phyloP scores from a whole-genome alignment of 2,113 vertebrate genomes.

The Hypomesus transpacificus region DNA sequence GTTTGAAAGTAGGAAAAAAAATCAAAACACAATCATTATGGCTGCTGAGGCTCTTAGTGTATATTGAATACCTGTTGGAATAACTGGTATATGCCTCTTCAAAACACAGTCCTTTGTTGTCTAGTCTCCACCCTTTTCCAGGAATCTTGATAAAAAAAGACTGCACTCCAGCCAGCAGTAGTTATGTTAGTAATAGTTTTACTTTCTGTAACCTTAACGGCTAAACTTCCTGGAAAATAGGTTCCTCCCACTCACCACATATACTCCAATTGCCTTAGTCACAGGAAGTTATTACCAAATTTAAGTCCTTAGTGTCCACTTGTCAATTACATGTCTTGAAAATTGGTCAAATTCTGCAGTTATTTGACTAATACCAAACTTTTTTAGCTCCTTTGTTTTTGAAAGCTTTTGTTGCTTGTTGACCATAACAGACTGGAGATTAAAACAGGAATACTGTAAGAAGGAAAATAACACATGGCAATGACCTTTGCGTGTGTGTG shows the following conservation, averaged over 20 bases:
- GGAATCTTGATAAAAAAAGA: too few relatives aligned
- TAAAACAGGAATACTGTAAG: not conserved
- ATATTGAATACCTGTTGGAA: not conserved
- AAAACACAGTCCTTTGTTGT: too few relatives aligned
- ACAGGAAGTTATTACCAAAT: slow-evolving; percentile 28
- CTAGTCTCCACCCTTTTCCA: too few relatives aligned
- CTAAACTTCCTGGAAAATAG: slow-evolving; percentile 1
- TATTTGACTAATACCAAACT: not conserved
- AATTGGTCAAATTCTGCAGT: not conserved
- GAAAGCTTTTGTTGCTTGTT: not conserved
- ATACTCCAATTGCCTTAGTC: slow-evolving; percentile 15
- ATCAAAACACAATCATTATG: slow-evolving; percentile 1
- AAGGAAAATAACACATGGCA: not conserved
- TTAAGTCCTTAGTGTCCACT: too few relatives aligned
- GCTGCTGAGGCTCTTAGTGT: not conserved
- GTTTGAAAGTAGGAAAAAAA: slow-evolving; percentile 18
- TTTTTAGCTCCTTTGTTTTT: too few relatives aligned
- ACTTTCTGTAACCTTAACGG: not conserved
- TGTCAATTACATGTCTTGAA: not conserved
- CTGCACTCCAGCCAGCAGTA: too few relatives aligned
- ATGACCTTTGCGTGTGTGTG: not conserved
- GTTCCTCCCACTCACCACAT: slow-evolving; percentile 24
- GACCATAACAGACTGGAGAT: not conserved
- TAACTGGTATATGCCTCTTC: too few relatives aligned
- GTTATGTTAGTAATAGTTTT: too few relatives aligned